A percentile compares a stretch with the other conserved stretches of the same genome.
phyloP scores from a whole-genome alignment of 1,140 invertebrate genomes.

The Maniola jurtina region DNA sequence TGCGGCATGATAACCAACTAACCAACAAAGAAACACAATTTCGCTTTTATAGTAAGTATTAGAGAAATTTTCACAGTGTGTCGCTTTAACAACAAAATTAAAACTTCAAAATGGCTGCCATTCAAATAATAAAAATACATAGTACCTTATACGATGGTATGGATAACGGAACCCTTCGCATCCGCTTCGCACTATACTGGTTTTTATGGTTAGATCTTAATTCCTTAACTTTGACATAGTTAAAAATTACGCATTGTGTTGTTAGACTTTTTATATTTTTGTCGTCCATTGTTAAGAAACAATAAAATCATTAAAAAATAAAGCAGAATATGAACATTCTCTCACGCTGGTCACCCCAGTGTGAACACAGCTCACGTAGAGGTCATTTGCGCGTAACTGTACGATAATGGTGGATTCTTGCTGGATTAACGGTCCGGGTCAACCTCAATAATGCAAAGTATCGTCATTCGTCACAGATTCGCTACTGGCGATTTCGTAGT shows the following conservation, averaged over 20 bases:
- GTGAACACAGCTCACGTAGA: background rate
- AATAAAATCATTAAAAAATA: slow-evolving; percentile 1
- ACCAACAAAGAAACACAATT: no score
- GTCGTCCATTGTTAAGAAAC: background rate
- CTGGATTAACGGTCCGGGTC: slow-evolving; percentile 14
- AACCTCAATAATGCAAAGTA: background rate
- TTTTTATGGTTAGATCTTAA: no score
- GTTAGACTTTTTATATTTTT: background rate
- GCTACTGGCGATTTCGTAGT: background rate
- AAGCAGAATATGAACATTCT: background rate
- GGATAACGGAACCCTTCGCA: no score
- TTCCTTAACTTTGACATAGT: background rate
- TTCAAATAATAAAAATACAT: no score
- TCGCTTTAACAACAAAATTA: no score
- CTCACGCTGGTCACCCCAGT: slow-evolving; percentile 12
- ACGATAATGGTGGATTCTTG: slow-evolving; percentile 21
- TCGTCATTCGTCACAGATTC: background rate
- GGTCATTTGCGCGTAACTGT: slow-evolving; percentile 33
- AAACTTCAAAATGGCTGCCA: background rate
- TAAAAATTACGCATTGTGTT: background rate
- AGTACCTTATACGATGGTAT: no score
- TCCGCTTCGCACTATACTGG: no score
- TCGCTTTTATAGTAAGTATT: no score
- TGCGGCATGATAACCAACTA: no score
- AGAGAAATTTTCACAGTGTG: no score